Conservation (phyloP, 2,797 vertebrate genomes). For the Orientallactaga sibirica region DNA sequence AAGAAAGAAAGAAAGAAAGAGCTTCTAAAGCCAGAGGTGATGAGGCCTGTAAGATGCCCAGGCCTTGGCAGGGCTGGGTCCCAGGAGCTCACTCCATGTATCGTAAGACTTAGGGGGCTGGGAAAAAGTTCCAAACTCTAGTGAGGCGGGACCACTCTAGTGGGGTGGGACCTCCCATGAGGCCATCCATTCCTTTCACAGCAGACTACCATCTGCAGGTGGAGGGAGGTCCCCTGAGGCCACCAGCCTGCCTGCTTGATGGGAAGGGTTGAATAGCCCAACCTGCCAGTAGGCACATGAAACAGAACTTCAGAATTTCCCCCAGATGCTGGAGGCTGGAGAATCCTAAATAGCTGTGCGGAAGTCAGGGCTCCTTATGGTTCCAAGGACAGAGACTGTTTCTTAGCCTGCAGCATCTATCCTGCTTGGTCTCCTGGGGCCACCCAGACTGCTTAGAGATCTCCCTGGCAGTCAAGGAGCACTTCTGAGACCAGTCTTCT, state of each 20-base stretch:
- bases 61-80: neutral
- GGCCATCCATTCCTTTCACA: neutral
- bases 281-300: neutral
- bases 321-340: neutral
- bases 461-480: neutral
- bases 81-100: neutral
- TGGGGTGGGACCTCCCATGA: neutral
- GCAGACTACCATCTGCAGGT: neutral
- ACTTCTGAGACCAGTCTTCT: conserved; percentile 5
- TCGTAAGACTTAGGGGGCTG: too few species aligned
- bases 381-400: neutral
- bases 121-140: neutral
- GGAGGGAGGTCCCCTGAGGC: neutral
- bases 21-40: neutral
- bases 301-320: neutral
- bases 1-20: too few species aligned
- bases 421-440: neutral
- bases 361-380: neutral
- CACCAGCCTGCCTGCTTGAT: neutral
- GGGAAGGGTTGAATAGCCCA: neutral
- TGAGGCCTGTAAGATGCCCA: neutral
- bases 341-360: neutral
- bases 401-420: neutral
- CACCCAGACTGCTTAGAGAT: neutral
- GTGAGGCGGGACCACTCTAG: neutral